Evolutionary conservation across 2,113 vertebrate genomes (phyloP).

Genomic region (Sturnira hondurensis): DNA sequence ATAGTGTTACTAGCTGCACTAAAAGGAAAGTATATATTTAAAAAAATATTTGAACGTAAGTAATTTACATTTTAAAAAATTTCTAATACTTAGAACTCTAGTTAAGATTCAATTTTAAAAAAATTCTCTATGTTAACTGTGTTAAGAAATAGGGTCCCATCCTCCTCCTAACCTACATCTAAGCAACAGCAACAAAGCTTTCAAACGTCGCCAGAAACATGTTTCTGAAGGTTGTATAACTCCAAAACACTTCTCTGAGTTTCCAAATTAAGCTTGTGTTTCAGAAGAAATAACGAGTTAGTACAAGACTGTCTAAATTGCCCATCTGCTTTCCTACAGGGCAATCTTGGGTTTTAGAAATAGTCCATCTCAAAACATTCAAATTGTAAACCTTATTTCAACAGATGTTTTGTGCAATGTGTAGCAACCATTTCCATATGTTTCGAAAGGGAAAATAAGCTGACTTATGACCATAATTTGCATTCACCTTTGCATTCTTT

Average conservation of each 20-base stretch:
- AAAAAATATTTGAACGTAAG: background rate
- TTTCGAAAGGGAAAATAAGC: slow-evolving; percentile 30
- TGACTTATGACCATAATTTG: slow-evolving; percentile 15
- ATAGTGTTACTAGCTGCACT: background rate
- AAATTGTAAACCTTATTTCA: slow-evolving; percentile 27
- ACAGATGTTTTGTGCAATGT: background rate
- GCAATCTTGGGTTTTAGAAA: slow-evolving; percentile 30
- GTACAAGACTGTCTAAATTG: background rate
- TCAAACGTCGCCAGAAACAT: background rate
- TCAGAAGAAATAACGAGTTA: background rate
- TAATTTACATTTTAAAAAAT: background rate
- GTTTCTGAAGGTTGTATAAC: background rate
- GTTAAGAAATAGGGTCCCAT: background rate
- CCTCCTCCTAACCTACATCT: background rate
- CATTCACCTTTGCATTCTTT: slow-evolving; percentile 56
- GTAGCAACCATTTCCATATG: slow-evolving; percentile 50
- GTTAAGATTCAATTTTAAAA: background rate
- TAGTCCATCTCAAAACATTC: background rate
- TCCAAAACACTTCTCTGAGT: background rate
- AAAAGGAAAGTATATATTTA: background rate
- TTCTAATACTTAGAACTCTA: background rate
- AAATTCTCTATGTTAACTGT: background rate
- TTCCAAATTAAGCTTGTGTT: background rate
- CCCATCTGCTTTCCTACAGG: slow-evolving; percentile 25
- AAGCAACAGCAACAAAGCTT: background rate